Evolutionary conservation across 2,888 invertebrate genomes (phyloP), one percentile per base, ranked within the genome.

Genomic region (Argynnis bischoffii): DNA sequence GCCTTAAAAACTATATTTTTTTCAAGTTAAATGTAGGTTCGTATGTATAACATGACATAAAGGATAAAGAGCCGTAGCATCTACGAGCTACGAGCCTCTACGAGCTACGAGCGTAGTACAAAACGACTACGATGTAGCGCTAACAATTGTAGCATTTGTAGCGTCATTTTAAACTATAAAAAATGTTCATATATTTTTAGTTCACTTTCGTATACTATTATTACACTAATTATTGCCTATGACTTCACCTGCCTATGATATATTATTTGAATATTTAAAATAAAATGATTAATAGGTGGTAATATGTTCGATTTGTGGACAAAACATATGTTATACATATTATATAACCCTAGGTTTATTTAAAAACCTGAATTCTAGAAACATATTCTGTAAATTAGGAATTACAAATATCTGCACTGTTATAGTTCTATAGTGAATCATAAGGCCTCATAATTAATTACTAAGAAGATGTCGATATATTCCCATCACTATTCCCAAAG

Each of bases 91-190:
- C 69, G 55, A 48, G 14, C 35, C 35, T 41, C 35, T 41, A 41
- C 35, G 18, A 11, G 31, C 55, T 64, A 64, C 64, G 55, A 64
- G 55, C 57, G 57, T 59, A 50, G 61, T 50, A 50, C 51, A 61
- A 50, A 51, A 51, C 41, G 64, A 65, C 66, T 70, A 69, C 73
- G 66, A 59, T 67, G 71, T 70, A 70, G 70, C 71, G 16, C 56
- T 55, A 51, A 64, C 64, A 50, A 65, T 65, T 65, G 65, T 54
- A 64, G 64, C 59, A 59, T 64, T 64, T 61, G 51, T 61, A 61
- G 61, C 16, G 35, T 35, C 61, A 50, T 61, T 61, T 61, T 31
- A 18, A 15, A 31, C 35, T 61, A 61, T 61, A 51, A 61, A 35
- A 61, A 50, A 5, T 59, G 26, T n/a, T 48, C 47, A 59, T 59